Evolutionary conservation across 2,113 vertebrate species (phyloP).

Genomic region (Podocnemis expansa): DNA sequence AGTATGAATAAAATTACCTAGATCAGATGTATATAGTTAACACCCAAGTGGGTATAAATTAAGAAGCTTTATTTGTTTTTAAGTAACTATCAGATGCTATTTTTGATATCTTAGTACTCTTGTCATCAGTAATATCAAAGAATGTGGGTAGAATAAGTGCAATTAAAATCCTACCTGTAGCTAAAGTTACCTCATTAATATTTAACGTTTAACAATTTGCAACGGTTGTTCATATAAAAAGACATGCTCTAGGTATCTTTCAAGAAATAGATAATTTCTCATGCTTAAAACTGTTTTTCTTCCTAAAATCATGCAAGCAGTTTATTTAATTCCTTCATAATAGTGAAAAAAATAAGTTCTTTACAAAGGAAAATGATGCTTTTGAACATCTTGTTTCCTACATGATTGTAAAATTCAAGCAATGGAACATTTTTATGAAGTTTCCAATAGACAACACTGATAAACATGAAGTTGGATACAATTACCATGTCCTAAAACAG

Average conservation of each 20-base stretch:
- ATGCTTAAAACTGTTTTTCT: conserved; percentile 14
- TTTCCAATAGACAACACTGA: neutral
- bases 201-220: conserved; percentile 35
- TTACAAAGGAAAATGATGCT: neutral
- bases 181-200: conserved; percentile 70
- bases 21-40: neutral
- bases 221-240: conserved; percentile 11
- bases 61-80: conserved; percentile 11
- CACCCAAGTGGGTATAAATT: neutral
- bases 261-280: conserved; percentile 20
- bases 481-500: conserved; percentile 9
- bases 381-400: conserved; percentile 19
- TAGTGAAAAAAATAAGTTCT: neutral
- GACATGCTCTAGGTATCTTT: neutral
- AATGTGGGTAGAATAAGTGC: conserved; percentile 60
- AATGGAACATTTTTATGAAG: conserved; percentile 24
- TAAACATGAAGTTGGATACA: conserved; percentile 23
- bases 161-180: conserved; percentile 78
- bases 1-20: neutral
- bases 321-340: conserved; percentile 2
- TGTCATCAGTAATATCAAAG: conserved; percentile 61
- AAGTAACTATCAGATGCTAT: neutral
- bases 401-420: conserved; percentile 24
- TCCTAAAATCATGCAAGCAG: conserved; percentile 19
- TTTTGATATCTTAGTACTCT: neutral